Percentiles rank a stretch among this genome's conserved stretches.
Evolutionary conservation across 92 coral and sea anemone genomes (phyloP).

Genomic region (Porites rus): DNA sequence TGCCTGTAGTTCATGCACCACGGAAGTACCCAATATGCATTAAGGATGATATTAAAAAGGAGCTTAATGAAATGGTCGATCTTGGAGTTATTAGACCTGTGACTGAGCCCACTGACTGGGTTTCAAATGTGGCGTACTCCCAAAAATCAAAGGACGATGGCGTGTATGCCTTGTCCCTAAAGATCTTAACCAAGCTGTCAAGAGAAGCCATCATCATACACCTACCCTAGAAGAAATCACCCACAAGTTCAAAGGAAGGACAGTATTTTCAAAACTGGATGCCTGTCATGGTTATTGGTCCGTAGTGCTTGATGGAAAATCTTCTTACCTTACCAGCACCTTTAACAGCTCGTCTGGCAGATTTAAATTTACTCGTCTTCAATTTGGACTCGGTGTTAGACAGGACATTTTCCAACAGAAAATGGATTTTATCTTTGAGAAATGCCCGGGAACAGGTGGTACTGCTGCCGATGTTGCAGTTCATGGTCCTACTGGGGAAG

Average conservation of each 20-base stretch:
- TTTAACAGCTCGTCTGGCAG: constrained; percentile 36
- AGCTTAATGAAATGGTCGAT: background rate
- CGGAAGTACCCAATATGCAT: constrained; percentile 13
- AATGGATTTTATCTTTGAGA: background rate
- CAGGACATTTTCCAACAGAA: background rate
- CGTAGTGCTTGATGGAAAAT: constrained; percentile 35
- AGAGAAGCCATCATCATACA: constrained; percentile 48
- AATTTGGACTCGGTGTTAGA: constrained; percentile 25
- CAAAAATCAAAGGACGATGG: constrained; percentile 15
- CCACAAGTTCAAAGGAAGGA: constrained; percentile 40
- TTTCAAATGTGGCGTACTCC: constrained; percentile 15
- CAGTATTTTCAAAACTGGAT: constrained; percentile 45
- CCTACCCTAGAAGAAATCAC: constrained; percentile 56
- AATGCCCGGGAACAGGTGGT: background rate
- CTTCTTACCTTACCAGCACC: constrained; percentile 27
- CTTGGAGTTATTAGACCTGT: constrained; percentile 30
- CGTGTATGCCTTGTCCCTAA: constrained; percentile 44
- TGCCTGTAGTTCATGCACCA: background rate
- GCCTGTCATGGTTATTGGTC: constrained; percentile 41
- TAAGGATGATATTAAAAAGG: background rate
- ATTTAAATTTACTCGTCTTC: constrained; percentile 30
- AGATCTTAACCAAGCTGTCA: constrained; percentile 39
- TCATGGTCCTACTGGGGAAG: constrained; percentile 1
- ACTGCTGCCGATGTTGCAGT: background rate
- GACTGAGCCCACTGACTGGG: background rate